These are phyloP conservation scores for Palythoa heliodiscus DNA, from an alignment of 92 coral and sea anemone species.

Conservation along the genomic window DNA sequence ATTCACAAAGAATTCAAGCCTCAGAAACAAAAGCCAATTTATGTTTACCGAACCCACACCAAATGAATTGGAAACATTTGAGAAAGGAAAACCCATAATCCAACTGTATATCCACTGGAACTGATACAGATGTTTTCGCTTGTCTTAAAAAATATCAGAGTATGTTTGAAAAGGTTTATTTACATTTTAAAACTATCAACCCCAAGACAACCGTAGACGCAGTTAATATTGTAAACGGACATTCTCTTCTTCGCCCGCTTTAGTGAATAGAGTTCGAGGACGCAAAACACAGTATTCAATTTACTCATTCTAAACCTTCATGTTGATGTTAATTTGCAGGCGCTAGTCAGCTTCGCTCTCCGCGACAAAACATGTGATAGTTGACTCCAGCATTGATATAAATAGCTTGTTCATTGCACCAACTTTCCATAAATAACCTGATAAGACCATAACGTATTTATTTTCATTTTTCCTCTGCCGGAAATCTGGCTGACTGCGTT, in stretches of 20 bases:
- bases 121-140: background rate
- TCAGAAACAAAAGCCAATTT: background rate
- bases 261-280: background rate
- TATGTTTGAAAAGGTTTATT: constrained; percentile 23
- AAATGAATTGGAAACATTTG: background rate
- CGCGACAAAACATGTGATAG: background rate
- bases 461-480: background rate
- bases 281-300: background rate
- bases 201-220: background rate
- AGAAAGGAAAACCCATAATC: background rate
- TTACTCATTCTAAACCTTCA: background rate
- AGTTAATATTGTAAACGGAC: background rate
- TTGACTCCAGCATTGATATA: background rate
- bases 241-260: background rate
- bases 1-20: background rate
- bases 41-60: background rate
- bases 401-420: constrained; percentile 42
- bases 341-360: background rate
- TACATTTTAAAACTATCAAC: constrained; percentile 40
- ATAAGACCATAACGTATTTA: constrained; percentile 4
- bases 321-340: background rate
- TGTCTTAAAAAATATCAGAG: constrained; percentile 3
- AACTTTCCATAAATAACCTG: constrained; percentile 38
- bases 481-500: background rate
- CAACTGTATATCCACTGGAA: background rate